Evolutionary conservation across 2,113 vertebrate species (phyloP), one percentile per base, ranked within the genome.

Genomic region (Grus americana): DNA sequence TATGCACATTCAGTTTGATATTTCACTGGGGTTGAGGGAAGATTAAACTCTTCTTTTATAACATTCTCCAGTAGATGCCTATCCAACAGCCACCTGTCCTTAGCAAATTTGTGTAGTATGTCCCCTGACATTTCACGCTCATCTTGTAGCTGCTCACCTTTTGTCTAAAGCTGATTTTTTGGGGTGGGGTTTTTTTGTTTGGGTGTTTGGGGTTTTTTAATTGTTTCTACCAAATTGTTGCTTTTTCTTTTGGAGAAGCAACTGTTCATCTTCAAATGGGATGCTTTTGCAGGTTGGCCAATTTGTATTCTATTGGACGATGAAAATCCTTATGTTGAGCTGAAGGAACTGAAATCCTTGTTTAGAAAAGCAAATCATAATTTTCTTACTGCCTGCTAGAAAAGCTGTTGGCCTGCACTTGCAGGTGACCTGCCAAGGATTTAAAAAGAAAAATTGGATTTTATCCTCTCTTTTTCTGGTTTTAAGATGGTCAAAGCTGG

Each of bases 401-500:
- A 92, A 82, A 96, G 80, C 94, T 90, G 66, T 63, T 92, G 96
- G 92, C 62, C 74, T 90, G 50, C 6, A 16, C 46, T 86, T 89
- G 66, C 80, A 85, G 84, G 84, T 94, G 91, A 96, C 88, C 89
- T 87, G 92, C 97, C 95, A 96, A 79, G 87, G 92, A 93, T 97
- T 95, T 93, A 76, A 81, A 61, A 79, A 72, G 76, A 92, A 85
- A 95, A 95, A 95, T 50, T 82, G 84, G 73, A 27, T 93, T 93
- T 95, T 90, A 91, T 75, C 86, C 86, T 85, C 57, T 91, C 59
- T 83, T 85, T 50, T 32, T 46, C 57, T 73, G 73, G 67, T 83
- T 92, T 96, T 95, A 96, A 95, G 90, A 88, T 95, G 72, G 93
- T 88, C 63, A 95, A 95, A 97, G 93, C 93, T 95, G 93, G 88